phyloP scores from a whole-genome alignment of 2,888 invertebrate species.

The Eupithecia exiguata region DNA sequence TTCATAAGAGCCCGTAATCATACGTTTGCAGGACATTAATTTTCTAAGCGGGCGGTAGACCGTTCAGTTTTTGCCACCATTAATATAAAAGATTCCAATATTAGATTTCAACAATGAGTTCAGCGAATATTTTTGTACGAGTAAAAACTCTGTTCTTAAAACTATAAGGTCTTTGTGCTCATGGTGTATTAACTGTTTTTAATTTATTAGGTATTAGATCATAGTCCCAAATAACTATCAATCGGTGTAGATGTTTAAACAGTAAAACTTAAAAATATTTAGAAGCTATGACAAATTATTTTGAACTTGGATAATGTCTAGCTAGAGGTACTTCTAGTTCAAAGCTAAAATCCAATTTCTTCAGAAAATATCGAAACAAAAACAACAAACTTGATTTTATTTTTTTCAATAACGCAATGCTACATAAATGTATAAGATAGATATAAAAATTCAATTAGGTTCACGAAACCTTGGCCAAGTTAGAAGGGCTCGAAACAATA shows the following conservation, averaged over 20 bases:
- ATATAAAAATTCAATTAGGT: slow-evolving; percentile 31
- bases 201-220: not conserved
- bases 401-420: slow-evolving; percentile 6
- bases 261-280: not conserved
- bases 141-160: not conserved
- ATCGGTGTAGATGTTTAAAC: too few species aligned
- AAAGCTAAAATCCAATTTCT: not conserved
- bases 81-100: slow-evolving; percentile 42
- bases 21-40: slow-evolving; percentile 37
- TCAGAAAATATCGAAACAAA: not conserved
- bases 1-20: slow-evolving; percentile 36
- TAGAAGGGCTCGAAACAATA: slow-evolving; percentile 54
- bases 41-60: slow-evolving; percentile 31
- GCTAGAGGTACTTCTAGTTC: not conserved
- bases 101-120: slow-evolving; percentile 42
- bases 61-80: slow-evolving; percentile 39
- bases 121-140: slow-evolving; percentile 4
- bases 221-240: not conserved
- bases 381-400: not conserved
- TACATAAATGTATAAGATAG: slow-evolving; percentile 22
- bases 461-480: slow-evolving; percentile 56
- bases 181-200: not conserved
- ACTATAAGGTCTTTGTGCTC: slow-evolving; percentile 15
- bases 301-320: too few species aligned
- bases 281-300: not conserved